A percentile compares a stretch with the other conserved stretches of the same genome.
These are phyloP conservation scores for Scomber scombrus DNA, from an alignment of 2,113 vertebrate genomes.

Conservation along the genomic window DNA sequence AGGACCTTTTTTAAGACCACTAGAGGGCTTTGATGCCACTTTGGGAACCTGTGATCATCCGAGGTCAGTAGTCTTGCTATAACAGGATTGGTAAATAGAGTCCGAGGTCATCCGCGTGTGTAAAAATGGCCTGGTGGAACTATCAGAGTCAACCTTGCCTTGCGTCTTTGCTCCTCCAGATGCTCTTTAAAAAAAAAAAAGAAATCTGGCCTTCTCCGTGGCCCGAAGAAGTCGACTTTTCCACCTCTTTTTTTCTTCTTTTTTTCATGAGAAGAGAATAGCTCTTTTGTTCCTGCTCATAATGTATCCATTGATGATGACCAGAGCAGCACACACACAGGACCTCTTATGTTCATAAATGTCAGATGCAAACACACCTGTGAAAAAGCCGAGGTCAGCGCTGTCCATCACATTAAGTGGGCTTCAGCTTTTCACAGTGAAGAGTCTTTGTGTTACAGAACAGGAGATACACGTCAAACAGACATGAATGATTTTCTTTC, in stretches of 20 bases:
- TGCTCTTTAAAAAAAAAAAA: neutral
- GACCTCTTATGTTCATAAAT: conserved; percentile 54
- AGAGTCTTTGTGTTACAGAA: neutral
- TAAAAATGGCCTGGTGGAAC: conserved; percentile 8
- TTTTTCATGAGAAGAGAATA: conserved; percentile 27
- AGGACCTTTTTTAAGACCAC: conserved; percentile 6
- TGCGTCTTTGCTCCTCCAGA: conserved; percentile 27
- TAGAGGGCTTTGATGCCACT: conserved; percentile 3
- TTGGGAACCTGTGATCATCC: neutral
- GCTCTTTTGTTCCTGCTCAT: conserved; percentile 59
- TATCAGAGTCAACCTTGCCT: neutral
- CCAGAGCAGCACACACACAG: conserved; percentile 31
- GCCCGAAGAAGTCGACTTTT: neutral
- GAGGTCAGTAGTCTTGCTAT: neutral
- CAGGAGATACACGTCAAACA: neutral
- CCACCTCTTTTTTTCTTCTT: neutral
- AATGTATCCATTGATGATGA: conserved; percentile 61
- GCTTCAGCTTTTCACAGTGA: conserved; percentile 15
- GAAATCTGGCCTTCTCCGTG: neutral
- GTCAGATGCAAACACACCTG: conserved; percentile 68
- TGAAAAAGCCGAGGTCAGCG: conserved; percentile 26
- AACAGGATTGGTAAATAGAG: neutral
- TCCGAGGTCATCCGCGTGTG: conserved; percentile 18
- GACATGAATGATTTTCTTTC: neutral
- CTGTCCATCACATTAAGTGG: neutral